phyloP scores from a whole-genome alignment of 2,797 vertebrate species.

The Chaunax sp. region DNA sequence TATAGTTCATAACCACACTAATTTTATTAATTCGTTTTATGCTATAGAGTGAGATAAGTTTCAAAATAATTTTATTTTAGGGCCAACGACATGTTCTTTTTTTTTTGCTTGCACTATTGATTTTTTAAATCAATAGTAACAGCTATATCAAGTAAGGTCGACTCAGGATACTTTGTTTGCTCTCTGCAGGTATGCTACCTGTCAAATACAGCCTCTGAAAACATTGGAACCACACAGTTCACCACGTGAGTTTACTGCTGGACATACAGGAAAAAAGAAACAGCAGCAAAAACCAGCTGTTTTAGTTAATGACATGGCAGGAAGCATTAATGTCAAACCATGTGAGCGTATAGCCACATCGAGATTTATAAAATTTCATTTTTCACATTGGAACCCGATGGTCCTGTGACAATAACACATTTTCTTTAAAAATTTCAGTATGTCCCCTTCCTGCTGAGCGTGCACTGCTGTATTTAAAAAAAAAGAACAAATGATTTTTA shows the following conservation, averaged over 20 bases:
- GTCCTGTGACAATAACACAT: background rate
- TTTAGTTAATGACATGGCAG: slow-evolving; percentile 38
- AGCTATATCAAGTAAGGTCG: background rate
- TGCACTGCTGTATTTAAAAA: background rate
- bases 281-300: slow-evolving; percentile 21
- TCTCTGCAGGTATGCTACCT: background rate
- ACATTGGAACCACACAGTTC: slow-evolving; percentile 16
- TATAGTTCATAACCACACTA: background rate
- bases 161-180: background rate
- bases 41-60: background rate
- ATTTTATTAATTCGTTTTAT: background rate
- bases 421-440: background rate
- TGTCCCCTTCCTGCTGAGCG: slow-evolving; percentile 1
- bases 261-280: slow-evolving; percentile 42
- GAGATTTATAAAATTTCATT: background rate
- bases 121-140: background rate
- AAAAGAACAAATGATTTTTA: background rate
- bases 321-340: slow-evolving; percentile 20
- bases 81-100: background rate
- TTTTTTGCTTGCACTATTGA: too few species aligned
- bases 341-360: background rate
- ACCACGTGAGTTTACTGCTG: slow-evolving; percentile 25
- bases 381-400: background rate
- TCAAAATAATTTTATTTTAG: background rate
- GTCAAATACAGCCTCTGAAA: background rate